Evolutionary conservation across 2,113 vertebrate genomes (phyloP), one percentile per base, ranked within the genome.

Genomic region (Verasper variegatus): DNA sequence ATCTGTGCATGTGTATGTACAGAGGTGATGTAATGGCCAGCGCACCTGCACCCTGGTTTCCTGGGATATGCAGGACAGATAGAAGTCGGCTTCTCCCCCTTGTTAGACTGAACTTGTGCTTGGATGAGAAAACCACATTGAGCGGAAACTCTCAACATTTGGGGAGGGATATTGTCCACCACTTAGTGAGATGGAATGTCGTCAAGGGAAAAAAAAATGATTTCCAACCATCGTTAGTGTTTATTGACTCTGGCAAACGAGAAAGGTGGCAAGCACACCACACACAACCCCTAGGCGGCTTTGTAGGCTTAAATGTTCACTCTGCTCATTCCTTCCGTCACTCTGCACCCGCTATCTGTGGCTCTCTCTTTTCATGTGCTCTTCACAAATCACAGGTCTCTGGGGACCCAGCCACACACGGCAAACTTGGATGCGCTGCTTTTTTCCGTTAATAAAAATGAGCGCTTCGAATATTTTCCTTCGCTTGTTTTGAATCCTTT

Each of bases 381-480:
- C 67, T 40, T 63, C 65, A 84, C 64, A 74, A 78, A 86, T 26
- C 75, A 61, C 17, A 23, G 57, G 73, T 81, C 69, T 80, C 47
- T 59, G 63, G n/a, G 61, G 71, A 66, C 60, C 3, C 47, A 85
- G 47, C 40, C 60, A 68, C 78, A 81, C 66, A 63, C 61, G 49
- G 74, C 86, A 86, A 89, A 82, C 74, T 91, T 92, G 89, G 88
- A 89, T 68, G 56, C 3, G 45, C 59, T 82, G 23, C 57, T 71
- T 89, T 93, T 94, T 93, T 91, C 81, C 86, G 2, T 81, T 81
- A 74, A 86, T 88, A 89, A 90, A 92, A 90, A 57, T 52, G 72
- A 77, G 59, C 56, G 11, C 56, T 86, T 51, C 83, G 71, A 88
- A 86, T 91, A 87, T 91, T 92, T 92, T 54, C 83, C 64, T 54